These are phyloP conservation scores for Anas georgica DNA, from an alignment of 2,797 vertebrate genomes.

Conservation along the genomic window DNA sequence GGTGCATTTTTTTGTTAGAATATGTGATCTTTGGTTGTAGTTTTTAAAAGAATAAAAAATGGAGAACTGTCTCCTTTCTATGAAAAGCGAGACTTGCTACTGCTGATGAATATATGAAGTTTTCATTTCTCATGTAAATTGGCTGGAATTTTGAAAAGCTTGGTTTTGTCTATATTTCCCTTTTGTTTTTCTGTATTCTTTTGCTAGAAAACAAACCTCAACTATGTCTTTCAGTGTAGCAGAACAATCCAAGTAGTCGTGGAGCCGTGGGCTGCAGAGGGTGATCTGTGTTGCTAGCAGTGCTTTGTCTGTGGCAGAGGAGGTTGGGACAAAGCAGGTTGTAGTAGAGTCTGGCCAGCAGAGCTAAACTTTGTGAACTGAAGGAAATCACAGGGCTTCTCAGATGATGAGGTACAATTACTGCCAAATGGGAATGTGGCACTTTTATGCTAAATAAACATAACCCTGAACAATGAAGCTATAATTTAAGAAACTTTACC, in stretches of 20 bases:
- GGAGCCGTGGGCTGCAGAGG: background rate
- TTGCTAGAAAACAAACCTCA: background rate
- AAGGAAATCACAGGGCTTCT: background rate
- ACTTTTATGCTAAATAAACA: background rate
- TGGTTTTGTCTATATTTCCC: background rate
- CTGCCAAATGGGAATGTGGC: background rate
- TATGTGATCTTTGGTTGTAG: background rate
- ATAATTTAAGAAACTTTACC: background rate
- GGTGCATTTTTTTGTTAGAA: background rate
- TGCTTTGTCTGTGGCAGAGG: background rate
- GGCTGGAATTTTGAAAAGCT: background rate
- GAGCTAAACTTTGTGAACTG: background rate
- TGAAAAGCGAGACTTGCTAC: background rate
- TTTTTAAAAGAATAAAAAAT: background rate
- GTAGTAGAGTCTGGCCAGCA: background rate
- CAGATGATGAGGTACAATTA: background rate
- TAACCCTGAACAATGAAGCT: background rate
- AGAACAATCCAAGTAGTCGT: background rate
- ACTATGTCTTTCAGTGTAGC: background rate
- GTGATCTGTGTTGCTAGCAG: background rate
- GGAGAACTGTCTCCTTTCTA: background rate
- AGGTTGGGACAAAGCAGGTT: background rate
- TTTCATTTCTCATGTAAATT: background rate
- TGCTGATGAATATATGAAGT: background rate
- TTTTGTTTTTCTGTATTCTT: background rate